phyloP scores from a whole-genome alignment of 2,797 vertebrate genomes.

The Catharus ustulatus region DNA sequence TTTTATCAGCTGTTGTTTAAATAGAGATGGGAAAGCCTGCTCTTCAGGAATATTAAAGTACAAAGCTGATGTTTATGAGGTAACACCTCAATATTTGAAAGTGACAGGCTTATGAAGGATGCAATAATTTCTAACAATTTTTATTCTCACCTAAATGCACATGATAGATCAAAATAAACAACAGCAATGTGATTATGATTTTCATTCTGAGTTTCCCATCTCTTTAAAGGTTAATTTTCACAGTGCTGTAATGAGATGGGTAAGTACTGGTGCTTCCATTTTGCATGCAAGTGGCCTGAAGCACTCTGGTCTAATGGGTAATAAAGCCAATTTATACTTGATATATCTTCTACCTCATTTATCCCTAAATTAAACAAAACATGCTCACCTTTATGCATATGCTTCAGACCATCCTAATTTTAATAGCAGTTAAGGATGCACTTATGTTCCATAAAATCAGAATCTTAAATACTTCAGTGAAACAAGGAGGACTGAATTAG shows the following conservation, averaged over 20 bases:
- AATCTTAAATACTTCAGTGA: not conserved
- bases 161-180: not conserved
- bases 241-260: not conserved
- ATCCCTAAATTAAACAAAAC: slow-evolving; percentile 3
- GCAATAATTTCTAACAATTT: not conserved
- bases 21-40: not conserved
- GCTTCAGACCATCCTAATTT: not conserved
- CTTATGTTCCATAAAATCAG: not conserved
- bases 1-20: slow-evolving; percentile 26
- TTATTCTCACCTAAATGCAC: not conserved
- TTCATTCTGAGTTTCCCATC: not conserved
- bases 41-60: not conserved
- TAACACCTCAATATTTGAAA: not conserved
- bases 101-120: not conserved
- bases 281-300: slow-evolving; percentile 1
- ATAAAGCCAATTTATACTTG: not conserved
- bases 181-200: not conserved
- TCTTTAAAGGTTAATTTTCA: slow-evolving; percentile 19
- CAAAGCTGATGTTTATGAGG: not conserved
- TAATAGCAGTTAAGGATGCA: not conserved
- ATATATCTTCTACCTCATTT: not conserved
- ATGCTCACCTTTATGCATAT: not conserved
- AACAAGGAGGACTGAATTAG: not conserved
- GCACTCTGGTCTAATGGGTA: not conserved
- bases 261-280: not conserved